phyloP scores from a whole-genome alignment of 2,113 vertebrate species.

The Pygoscelis antarcticus region DNA sequence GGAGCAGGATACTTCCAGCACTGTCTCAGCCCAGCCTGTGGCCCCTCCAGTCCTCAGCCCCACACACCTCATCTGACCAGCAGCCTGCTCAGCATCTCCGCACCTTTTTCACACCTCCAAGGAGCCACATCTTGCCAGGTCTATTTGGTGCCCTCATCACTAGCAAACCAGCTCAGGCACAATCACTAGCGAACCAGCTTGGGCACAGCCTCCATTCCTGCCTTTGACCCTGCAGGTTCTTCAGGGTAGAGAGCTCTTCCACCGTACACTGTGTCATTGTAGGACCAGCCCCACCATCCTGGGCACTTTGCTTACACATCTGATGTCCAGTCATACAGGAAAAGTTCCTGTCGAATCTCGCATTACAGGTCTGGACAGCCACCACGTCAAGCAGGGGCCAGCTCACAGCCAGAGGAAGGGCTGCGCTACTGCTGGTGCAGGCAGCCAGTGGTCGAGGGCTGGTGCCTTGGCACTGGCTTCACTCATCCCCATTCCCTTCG shows the following conservation, averaged over 20 bases:
- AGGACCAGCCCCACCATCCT: neutral
- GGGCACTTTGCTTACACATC: neutral
- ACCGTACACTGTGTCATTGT: accelerated
- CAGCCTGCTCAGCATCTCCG: neutral
- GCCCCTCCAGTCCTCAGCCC: neutral
- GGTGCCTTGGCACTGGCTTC: too few species aligned
- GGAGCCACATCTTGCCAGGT: neutral
- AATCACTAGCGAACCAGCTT: neutral
- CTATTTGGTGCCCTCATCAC: neutral
- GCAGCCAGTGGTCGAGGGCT: neutral
- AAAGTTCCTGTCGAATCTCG: accelerated
- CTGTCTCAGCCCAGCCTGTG: neutral
- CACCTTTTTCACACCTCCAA: neutral
- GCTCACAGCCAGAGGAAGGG: neutral
- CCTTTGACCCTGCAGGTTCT: neutral
- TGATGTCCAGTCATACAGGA: neutral
- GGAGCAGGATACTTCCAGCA: neutral
- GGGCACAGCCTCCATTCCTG: neutral
- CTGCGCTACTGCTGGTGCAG: neutral
- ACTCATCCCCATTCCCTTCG: neutral
- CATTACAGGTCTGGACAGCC: neutral
- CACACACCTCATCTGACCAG: neutral
- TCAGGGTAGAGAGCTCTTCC: neutral
- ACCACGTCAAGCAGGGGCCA: neutral
- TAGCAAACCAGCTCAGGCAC: neutral